These are phyloP conservation scores for Istiophorus platypterus DNA, from an alignment of 2,113 vertebrate species.

Conservation along the genomic window DNA sequence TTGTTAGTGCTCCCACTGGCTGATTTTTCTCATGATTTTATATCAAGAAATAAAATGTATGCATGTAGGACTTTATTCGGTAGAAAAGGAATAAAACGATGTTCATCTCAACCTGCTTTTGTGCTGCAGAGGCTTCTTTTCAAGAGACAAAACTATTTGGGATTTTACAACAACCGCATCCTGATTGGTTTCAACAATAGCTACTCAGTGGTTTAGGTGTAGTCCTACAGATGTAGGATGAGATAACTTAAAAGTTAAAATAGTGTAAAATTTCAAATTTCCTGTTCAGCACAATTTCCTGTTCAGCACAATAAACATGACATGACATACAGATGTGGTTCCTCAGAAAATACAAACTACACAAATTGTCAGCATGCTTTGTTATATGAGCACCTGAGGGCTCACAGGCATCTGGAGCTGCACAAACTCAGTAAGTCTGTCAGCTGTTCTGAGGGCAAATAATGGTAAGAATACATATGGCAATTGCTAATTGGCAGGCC, in stretches of 20 bases:
- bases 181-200: background rate
- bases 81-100: background rate
- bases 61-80: background rate
- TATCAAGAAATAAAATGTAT: background rate
- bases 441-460: slow-evolving; percentile 1
- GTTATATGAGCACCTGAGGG: background rate
- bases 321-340: slow-evolving; percentile 30
- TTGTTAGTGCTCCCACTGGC: background rate
- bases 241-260: background rate
- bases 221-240: rapidly evolving
- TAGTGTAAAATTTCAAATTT: background rate
- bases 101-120: background rate
- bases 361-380: slow-evolving; percentile 27
- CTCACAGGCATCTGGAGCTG: slow-evolving; percentile 27
- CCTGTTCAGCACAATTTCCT: no score
- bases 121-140: background rate
- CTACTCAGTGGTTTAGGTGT: background rate
- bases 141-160: background rate
- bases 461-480: background rate
- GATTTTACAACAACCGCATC: background rate
- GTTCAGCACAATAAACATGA: background rate
- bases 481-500: background rate
- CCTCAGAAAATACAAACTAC: slow-evolving; percentile 33
- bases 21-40: background rate
- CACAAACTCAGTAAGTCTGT: slow-evolving; percentile 46